A percentile compares a stretch with the other conserved stretches of the same genome.
Evolutionary conservation across 2,113 vertebrate genomes (phyloP).

Genomic region (Perca schrenkii): DNA sequence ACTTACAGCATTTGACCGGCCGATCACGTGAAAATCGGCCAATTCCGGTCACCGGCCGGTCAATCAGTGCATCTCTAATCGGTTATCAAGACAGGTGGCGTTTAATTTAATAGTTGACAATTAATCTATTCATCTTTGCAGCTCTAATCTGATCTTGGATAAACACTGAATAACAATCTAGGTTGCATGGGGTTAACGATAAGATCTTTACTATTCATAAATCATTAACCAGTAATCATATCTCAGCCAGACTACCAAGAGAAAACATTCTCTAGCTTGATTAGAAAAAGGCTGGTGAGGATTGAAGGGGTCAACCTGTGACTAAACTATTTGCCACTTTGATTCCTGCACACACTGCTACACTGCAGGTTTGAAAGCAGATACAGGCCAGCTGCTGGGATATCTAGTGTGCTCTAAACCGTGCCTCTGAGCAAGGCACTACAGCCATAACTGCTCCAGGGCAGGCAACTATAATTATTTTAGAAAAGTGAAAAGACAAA

Average conservation of each 20-base stretch:
- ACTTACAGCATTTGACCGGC: no score
- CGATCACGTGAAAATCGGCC: no score
- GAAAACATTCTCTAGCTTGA: background rate
- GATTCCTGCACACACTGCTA: background rate
- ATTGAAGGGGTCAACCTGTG: background rate
- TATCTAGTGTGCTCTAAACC: background rate
- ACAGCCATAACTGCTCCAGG: background rate
- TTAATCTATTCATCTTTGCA: no score
- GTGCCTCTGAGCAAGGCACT: constrained; percentile 39
- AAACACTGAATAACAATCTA: constrained; percentile 8
- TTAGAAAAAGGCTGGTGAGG: background rate
- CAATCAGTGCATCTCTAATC: no score
- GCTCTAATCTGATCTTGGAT: background rate
- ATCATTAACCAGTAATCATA: constrained; percentile 32
- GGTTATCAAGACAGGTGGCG: no score
- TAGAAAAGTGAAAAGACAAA: constrained; percentile 20
- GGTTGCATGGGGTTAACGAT: background rate
- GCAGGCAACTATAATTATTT: constrained; percentile 27
- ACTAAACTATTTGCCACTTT: background rate
- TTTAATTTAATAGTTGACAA: no score
- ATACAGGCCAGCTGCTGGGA: constrained; percentile 6
- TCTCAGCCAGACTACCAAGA: background rate
- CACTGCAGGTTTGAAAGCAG: constrained; percentile 8
- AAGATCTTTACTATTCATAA: constrained; percentile 9
- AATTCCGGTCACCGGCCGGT: no score